These are phyloP conservation scores for Rhyzopertha dominica DNA, from an alignment of 1,140 invertebrate genomes.

Conservation along the genomic window DNA sequence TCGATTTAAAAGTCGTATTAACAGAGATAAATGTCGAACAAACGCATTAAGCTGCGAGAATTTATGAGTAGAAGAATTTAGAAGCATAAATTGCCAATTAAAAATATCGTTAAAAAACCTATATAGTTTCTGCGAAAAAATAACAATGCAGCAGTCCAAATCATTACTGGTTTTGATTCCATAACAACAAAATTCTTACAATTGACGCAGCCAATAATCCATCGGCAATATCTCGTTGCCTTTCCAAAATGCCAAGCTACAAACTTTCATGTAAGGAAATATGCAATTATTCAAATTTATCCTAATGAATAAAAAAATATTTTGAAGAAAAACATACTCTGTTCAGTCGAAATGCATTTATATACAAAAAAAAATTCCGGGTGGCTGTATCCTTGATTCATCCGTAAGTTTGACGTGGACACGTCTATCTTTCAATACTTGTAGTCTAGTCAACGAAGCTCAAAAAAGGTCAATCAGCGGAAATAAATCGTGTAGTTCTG, in stretches of 20 bases:
- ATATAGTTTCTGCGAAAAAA: not conserved
- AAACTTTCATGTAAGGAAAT: not conserved
- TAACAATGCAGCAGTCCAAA: not conserved
- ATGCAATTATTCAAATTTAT: not conserved
- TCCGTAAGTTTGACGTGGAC: too few species aligned
- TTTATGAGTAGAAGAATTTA: too few species aligned
- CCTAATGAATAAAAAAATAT: not conserved
- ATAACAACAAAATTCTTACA: not conserved
- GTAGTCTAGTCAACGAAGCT: too few species aligned
- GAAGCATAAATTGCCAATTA: too few species aligned
- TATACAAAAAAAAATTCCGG: too few species aligned
- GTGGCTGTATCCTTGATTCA: too few species aligned
- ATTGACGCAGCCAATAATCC: not conserved
- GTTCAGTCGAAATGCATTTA: not conserved
- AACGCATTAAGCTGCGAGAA: too few species aligned
- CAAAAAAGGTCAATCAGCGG: not conserved
- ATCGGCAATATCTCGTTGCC: not conserved
- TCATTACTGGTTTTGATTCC: not conserved
- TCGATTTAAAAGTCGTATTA: too few species aligned
- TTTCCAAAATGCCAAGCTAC: not conserved
- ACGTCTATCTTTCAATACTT: too few species aligned
- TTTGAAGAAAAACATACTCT: not conserved
- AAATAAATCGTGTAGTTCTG: slow-evolving; percentile 1
- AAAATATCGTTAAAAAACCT: too few species aligned
- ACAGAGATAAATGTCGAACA: too few species aligned